Evolutionary conservation across 2,113 vertebrate genomes (phyloP), one percentile per base, ranked within the genome.

Genomic region (Zosterops borbonicus): DNA sequence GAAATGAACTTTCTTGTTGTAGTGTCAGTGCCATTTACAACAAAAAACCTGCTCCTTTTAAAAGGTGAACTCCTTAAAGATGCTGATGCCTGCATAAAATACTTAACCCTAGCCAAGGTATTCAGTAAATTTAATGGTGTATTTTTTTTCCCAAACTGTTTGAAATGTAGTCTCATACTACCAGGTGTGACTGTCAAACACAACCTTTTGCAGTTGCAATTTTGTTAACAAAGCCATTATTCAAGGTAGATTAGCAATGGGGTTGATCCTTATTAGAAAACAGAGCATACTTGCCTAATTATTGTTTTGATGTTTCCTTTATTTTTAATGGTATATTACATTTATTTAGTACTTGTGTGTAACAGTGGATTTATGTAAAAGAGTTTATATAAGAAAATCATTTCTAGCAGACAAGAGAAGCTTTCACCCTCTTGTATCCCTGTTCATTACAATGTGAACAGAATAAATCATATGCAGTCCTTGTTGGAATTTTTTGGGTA

Each of bases 1-100:
- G 98, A 98, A 98, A 98, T 98, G 98, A 98, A 98, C 98, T 98
- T 98, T 98, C 98, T 98, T 98, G 98, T 98, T 98, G 98, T 98
- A 97, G 98, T 98, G 98, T 98, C 98, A 97, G 97, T 98, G 98
- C 97, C 98, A 97, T 98, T 98, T 98, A 98, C 98, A 98, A 98
- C 98, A 97, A 96, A 98, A 98, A 98, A 96, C 97, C 95, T 96
- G 97, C 97, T 98, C 96, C 97, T 95, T 97, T 98, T 98, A 97
- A 98, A 98, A 98, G 97, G 98, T 98, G 98, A 98, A 98, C 96
- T 95, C 93, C 83, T 92, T 91, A 92, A 97, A 98, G 94, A 97
- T 98, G 98, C 98, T 98, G 98, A 98, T 75, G 92, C 79, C 55
- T 84, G 97, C 97, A 96, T 50, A 97, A 98, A 98, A 95, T 94